Base-by-base conservation (phyloP, 1,140 invertebrate genomes). In the Hormaphis cornu region DNA sequence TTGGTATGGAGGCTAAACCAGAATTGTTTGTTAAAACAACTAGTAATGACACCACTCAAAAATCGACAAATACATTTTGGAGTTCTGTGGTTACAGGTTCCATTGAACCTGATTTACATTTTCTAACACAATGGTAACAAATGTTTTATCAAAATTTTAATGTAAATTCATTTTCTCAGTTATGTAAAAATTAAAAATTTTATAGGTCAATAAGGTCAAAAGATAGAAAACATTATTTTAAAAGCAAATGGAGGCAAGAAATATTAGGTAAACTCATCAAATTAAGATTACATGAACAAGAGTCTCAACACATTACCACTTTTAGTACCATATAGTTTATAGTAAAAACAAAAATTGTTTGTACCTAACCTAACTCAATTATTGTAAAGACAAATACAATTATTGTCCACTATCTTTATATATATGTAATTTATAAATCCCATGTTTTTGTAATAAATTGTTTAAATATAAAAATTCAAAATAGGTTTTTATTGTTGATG, bases 31-130 rank as follows among this genome's bases (percentile, higher is more conserved):
- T 89, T 78, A 82, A 81, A 33, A 79, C 81, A 28, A 89, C 78
- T 44, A 61, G 71, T 22, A 69, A 69, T 69, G 86, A 87, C 76
- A 61, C 72, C 8, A 48, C 22, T 12, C 16, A 52, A 12, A 71
- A 74, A 53, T 24, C 58, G 7, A 48, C 59, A 14, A 66, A 69
- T 24, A 53, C 66, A 37, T 54, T 71, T 22, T 92, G 90, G 90
- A 83, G 83, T 35, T 88, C 86, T 79, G 84, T 89, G 18, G 85
- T 87, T 75, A 88, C 88, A 70, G 88, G 89, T n/a, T 89, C 88
- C 53, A 89, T 88, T 75, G 81, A 79, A 14, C 76, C 91, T 33
- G 88, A 91, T 77, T 75, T 81, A 14, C 77, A 79, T 37, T 86
- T 87, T 77, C 79, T 85, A 54, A 88, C 89, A 5, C 87, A 90